Percentiles rank a stretch among this genome's conserved stretches.
Evolutionary conservation across 2,888 invertebrate species (phyloP).

Genomic region (Quadroppia sp.): DNA sequence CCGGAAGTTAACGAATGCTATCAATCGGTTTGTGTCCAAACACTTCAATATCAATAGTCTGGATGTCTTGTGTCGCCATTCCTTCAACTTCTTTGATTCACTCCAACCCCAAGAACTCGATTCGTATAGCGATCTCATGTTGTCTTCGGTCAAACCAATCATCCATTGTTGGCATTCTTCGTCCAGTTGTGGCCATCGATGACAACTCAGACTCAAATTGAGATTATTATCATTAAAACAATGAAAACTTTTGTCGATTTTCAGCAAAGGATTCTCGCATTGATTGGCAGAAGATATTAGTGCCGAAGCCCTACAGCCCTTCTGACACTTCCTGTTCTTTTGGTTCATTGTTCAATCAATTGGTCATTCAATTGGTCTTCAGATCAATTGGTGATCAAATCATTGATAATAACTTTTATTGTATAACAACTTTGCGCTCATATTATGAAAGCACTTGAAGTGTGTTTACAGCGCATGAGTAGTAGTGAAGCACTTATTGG

Average conservation of each 20-base stretch:
- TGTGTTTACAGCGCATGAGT: too few species aligned
- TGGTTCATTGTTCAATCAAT: not conserved
- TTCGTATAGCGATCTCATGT: conserved; percentile 72
- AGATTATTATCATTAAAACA: not conserved
- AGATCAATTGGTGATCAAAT: too few species aligned
- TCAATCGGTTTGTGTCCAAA: conserved; percentile 53
- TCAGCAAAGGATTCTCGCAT: conserved; percentile 21
- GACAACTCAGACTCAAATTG: conserved; percentile 2
- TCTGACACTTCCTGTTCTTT: not conserved
- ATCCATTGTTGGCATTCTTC: conserved; percentile 63
- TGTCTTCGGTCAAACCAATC: conserved; percentile 68
- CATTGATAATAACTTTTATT: too few species aligned
- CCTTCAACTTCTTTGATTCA: conserved; percentile 54
- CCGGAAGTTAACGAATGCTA: conserved; percentile 75
- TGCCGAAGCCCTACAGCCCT: conserved; percentile 21
- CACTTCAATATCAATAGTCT: conserved; percentile 51
- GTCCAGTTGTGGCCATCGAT: conserved; percentile 36
- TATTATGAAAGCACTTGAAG: too few species aligned
- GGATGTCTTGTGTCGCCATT: conserved; percentile 55
- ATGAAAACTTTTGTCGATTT: not conserved
- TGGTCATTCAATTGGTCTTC: not conserved
- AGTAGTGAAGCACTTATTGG: too few species aligned
- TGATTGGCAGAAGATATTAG: conserved; percentile 35
- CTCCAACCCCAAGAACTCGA: conserved; percentile 63
- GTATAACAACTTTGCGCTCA: too few species aligned